Conservation (phyloP, 2,888 invertebrate genomes). For the Patella pellucida region DNA sequence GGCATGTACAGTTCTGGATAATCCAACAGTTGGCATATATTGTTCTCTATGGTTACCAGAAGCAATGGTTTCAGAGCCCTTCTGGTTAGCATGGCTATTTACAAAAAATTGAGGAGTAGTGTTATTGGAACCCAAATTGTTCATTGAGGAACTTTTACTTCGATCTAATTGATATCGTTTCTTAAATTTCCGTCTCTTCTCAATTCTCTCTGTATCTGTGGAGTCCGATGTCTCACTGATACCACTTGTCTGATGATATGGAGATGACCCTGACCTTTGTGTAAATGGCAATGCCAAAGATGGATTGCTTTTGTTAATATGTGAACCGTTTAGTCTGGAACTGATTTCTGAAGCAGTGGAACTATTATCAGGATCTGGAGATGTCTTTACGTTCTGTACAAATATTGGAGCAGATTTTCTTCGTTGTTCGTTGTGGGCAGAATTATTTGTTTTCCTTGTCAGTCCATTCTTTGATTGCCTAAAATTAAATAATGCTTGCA, state of each 20-base stretch:
- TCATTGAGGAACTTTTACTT: slow-evolving; percentile 57
- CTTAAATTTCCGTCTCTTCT: slow-evolving; percentile 45
- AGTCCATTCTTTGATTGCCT: too few relatives aligned
- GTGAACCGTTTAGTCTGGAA: not conserved
- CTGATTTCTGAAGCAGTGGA: not conserved
- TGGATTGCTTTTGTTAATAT: not conserved
- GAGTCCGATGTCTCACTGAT: slow-evolving; percentile 57
- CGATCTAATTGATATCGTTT: slow-evolving; percentile 55
- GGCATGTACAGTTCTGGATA: too few relatives aligned
- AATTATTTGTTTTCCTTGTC: too few relatives aligned
- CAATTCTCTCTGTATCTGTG: slow-evolving; percentile 56
- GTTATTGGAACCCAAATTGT: slow-evolving; percentile 39
- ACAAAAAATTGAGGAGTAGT: not conserved
- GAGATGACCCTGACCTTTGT: not conserved
- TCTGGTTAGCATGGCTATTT: not conserved
- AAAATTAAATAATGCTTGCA: too few relatives aligned
- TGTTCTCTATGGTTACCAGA: too few relatives aligned
- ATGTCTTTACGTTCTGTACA: not conserved
- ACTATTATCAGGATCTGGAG: not conserved
- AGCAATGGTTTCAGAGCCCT: too few relatives aligned
- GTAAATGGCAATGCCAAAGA: not conserved
- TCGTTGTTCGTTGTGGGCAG: too few relatives aligned
- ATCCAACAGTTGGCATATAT: too few relatives aligned
- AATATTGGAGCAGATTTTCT: not conserved
- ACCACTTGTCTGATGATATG: not conserved